Percentiles rank a stretch among this genome's conserved stretches.
Conservation (phyloP, 2,113 vertebrate species). For the Hiodon tergisus region DNA sequence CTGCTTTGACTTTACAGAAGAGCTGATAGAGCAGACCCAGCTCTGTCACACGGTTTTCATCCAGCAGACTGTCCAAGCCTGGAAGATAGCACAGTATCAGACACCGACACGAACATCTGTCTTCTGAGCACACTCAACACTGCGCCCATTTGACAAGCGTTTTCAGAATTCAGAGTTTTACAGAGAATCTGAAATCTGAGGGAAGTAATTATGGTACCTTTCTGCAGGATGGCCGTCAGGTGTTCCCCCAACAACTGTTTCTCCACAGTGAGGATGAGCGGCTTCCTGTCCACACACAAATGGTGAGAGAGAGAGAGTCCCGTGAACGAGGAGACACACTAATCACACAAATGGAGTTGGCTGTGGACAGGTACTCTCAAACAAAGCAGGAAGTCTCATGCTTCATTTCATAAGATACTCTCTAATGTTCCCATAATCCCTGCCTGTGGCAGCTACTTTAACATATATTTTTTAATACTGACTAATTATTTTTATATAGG, state of each 20-base stretch:
- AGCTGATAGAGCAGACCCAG: slow-evolving; percentile 92
- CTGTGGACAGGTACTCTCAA: too few relatives aligned
- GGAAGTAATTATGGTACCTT: slow-evolving; percentile 67
- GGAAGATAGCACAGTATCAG: slow-evolving; percentile 15
- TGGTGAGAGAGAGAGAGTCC: background rate
- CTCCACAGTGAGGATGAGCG: slow-evolving; percentile 94
- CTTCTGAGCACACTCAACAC: background rate
- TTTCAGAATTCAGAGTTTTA: too few relatives aligned
- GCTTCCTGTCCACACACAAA: slow-evolving; percentile 70
- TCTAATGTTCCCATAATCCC: too few relatives aligned
- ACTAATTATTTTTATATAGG: too few relatives aligned
- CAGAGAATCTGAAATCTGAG: too few relatives aligned
- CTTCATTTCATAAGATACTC: too few relatives aligned
- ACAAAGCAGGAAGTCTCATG: too few relatives aligned
- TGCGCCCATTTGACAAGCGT: background rate
- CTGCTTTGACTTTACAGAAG: slow-evolving; percentile 89
- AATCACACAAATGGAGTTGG: too few relatives aligned
- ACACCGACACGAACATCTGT: background rate
- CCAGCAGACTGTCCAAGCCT: slow-evolving; percentile 92
- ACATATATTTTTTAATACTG: too few relatives aligned
- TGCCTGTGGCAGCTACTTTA: too few relatives aligned
- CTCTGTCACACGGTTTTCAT: slow-evolving; percentile 95
- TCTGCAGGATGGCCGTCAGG: slow-evolving; percentile 90
- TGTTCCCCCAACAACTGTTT: slow-evolving; percentile 98
- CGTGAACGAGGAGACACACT: too few relatives aligned